Conservation (phyloP, 2,888 invertebrate genomes). For the Ormyrus rosae region DNA sequence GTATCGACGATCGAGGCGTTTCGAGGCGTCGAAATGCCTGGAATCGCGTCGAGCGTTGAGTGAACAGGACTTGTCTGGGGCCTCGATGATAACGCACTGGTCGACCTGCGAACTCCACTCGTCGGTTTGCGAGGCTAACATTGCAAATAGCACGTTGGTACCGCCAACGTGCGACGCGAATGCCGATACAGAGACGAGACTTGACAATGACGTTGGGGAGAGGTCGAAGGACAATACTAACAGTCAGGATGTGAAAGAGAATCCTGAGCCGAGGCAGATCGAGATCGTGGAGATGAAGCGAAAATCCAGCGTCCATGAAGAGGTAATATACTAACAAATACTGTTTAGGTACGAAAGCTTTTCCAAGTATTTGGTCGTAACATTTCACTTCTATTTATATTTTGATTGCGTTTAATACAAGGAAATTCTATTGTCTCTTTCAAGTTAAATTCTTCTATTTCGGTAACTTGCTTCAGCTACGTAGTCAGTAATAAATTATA, state of each 20-base stretch:
- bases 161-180: not conserved
- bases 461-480: too few relatives aligned
- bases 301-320: too few relatives aligned
- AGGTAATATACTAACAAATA: too few relatives aligned
- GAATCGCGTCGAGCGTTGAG: constrained; percentile 57
- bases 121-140: constrained; percentile 62
- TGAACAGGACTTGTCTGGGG: constrained; percentile 58
- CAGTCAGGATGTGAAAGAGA: not conserved
- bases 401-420: too few relatives aligned
- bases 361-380: too few relatives aligned
- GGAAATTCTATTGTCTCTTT: too few relatives aligned
- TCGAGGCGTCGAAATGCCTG: constrained; percentile 21
- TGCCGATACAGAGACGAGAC: not conserved
- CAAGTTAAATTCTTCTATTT: too few relatives aligned
- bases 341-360: too few relatives aligned
- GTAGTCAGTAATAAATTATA: too few relatives aligned
- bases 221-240: not conserved
- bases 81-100: constrained; percentile 51
- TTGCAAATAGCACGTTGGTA: constrained; percentile 48
- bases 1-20: constrained; percentile 24
- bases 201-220: not conserved
- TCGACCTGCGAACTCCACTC: constrained; percentile 58
- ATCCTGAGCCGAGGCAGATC: too few relatives aligned
- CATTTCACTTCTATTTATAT: too few relatives aligned
- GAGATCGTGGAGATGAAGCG: too few relatives aligned